phyloP scores from a whole-genome alignment of 2,113 vertebrate species.

The Columba livia region DNA sequence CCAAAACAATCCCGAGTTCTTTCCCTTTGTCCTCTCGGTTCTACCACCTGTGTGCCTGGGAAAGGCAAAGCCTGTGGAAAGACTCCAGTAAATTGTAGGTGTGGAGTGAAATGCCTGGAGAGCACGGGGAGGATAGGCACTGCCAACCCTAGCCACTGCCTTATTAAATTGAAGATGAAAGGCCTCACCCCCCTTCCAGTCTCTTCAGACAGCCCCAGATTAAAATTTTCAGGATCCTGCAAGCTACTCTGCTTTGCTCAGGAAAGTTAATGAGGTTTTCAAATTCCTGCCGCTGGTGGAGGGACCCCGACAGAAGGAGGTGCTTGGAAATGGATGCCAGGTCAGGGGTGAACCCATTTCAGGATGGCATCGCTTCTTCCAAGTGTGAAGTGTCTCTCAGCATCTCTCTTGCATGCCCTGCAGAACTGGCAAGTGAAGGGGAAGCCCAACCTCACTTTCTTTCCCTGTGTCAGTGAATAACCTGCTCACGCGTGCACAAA shows the following conservation, averaged over 20 bases:
- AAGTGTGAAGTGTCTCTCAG: background rate
- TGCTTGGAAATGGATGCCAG: background rate
- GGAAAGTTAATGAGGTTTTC: background rate
- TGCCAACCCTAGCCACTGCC: slow-evolving; percentile 49
- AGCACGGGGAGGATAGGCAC: slow-evolving; percentile 22
- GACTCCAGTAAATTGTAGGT: slow-evolving; percentile 58
- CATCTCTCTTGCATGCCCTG: background rate
- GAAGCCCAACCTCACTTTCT: background rate
- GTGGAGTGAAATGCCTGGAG: slow-evolving; percentile 66
- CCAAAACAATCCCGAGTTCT: slow-evolving; percentile 16
- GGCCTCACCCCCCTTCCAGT: slow-evolving; percentile 12
- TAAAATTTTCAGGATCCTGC: background rate
- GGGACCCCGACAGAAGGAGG: background rate
- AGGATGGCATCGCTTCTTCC: background rate
- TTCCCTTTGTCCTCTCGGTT: slow-evolving; percentile 20
- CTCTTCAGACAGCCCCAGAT: slow-evolving; percentile 5
- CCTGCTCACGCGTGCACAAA: background rate
- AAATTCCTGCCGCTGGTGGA: background rate
- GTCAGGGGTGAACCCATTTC: background rate
- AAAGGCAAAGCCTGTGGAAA: slow-evolving; percentile 28
- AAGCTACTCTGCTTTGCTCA: background rate
- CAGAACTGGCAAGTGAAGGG: background rate
- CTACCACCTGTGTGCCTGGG: slow-evolving; percentile 47
- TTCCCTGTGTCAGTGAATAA: background rate
- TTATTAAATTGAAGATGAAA: slow-evolving; percentile 65